Evolutionary conservation across 2,113 vertebrate species (phyloP), one percentile per base, ranked within the genome.

Genomic region (Phalacrocorax aristotelis): DNA sequence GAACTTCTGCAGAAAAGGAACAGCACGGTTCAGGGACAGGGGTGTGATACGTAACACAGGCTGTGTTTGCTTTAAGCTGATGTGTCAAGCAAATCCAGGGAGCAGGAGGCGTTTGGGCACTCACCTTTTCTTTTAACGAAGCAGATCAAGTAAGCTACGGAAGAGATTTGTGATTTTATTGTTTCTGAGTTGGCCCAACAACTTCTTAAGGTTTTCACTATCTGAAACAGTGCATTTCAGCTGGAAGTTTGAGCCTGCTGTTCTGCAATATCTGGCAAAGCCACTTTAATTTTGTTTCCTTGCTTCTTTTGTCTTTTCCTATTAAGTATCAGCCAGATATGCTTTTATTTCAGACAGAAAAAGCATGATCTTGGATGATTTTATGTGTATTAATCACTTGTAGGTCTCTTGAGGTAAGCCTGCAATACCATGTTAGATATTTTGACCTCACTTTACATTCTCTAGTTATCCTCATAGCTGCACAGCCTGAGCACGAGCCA

Each of bases 21-120:
- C 22, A 26, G 77, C 3, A 0, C 1, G 4, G 49, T 8, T 0
- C 6, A 11, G 68, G 46, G 57, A 23, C 0, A 1, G 23, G 42
- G 51, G 15, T 38, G 22, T 27, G 36, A 51, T 61, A 7, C 3
- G 2, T 61, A 34, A 72, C 36, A 54, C 46, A 36, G 42, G 17
- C 40, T 38, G 54, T 76, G 49, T 62, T 84, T 91, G 77, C 44
- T 69, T 36, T 69, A 34, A 77, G 36, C 30, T 89, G 87, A 49
- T 3, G 4, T 69, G 30, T 51, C 0, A 2, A 48, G 48, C 40
- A 54, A 36, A 82, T 38, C 40, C 15, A 64, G 71, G 42, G 40
- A 86, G 46, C 20, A 36, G 38, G 32, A 83, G 34, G 30, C 1
- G 1, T 76, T 95, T 92, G 40, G 15, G 30, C 40, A 26, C 13